A percentile compares a stretch with the other conserved stretches of the same genome.
Conservation (phyloP, 2,797 vertebrate species). For the Natrix natrix region DNA sequence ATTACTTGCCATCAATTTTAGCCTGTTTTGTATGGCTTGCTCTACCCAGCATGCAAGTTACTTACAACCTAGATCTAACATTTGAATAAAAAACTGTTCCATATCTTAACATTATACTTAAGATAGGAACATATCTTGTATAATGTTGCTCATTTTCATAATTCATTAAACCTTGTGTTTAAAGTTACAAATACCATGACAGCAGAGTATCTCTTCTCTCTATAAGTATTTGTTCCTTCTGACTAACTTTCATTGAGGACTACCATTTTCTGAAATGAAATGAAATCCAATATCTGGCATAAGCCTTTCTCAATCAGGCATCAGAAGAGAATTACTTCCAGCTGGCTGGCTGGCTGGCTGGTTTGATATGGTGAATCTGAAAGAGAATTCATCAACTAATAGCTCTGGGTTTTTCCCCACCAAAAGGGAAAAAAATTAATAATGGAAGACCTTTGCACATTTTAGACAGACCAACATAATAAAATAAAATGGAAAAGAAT, state of each 20-base stretch:
- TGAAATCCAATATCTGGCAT: no score
- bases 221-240: neutral
- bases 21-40: neutral
- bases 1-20: neutral
- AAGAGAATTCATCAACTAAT: no score
- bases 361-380: no score
- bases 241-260: neutral
- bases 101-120: neutral
- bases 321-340: no score
- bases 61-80: neutral
- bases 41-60: neutral
- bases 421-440: no score
- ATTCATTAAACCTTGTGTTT: neutral
- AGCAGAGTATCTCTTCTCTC: neutral
- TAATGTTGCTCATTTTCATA: neutral
- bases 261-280: neutral
- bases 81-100: neutral
- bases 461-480: no score
- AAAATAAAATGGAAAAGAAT: no score
- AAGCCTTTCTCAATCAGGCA: no score
- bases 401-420: no score
- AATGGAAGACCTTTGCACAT: no score
- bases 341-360: no score
- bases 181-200: neutral
- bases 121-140: neutral